These are phyloP conservation scores for Thereuonema tuberculata DNA, from an alignment of 1,140 invertebrate species.

Conservation along the genomic window DNA sequence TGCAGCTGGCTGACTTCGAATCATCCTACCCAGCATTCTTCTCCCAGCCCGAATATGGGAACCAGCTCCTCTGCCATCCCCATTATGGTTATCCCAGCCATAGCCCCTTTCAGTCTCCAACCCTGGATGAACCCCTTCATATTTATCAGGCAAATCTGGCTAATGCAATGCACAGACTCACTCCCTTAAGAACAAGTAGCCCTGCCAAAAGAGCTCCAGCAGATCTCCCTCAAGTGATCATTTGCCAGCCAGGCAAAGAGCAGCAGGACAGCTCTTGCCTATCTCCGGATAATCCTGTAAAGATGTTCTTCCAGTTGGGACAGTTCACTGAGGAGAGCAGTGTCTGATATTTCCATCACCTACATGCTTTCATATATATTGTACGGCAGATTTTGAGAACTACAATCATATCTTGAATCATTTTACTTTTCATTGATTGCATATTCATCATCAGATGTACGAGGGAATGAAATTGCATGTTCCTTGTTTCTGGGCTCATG, in stretches of 20 bases:
- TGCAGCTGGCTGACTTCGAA: constrained; percentile 12
- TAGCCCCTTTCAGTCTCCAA: constrained; percentile 16
- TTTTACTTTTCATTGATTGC: no score
- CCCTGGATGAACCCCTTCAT: constrained; percentile 14
- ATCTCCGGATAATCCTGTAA: not conserved
- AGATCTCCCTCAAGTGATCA: no score
- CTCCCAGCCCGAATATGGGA: constrained; percentile 19
- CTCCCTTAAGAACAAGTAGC: no score
- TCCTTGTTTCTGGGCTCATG: no score
- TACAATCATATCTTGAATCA: no score
- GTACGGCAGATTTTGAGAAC: no score
- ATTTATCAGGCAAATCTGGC: constrained; percentile 13
- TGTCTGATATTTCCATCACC: not conserved
- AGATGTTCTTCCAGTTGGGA: not conserved
- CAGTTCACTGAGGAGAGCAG: constrained; percentile 6
- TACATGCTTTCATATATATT: no score
- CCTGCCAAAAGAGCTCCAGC: no score
- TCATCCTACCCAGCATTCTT: constrained; percentile 16
- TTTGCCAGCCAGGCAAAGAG: no score
- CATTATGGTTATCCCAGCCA: constrained; percentile 12
- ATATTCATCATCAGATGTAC: no score
- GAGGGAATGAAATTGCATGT: no score
- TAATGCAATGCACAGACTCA: not conserved
- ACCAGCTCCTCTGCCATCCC: constrained; percentile 12
- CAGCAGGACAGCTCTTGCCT: not conserved